Evolutionary conservation across 2,113 vertebrate species (phyloP), one percentile per base, ranked within the genome.

Genomic region (Eolophus roseicapilla): DNA sequence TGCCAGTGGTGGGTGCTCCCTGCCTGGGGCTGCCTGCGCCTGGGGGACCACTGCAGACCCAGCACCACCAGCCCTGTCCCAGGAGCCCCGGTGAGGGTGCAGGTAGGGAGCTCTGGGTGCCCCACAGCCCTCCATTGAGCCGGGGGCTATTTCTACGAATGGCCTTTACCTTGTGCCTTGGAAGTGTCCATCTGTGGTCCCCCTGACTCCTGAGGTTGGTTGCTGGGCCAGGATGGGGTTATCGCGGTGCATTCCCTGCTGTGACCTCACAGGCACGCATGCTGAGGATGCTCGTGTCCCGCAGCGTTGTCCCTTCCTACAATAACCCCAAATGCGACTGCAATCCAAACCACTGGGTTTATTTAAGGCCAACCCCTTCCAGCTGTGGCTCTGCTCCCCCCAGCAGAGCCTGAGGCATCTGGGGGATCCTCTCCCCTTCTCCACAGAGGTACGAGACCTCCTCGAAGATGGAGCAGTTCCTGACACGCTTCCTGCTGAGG

Each of bases 381-480:
- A 50, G 23, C 3, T 21, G 39, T 0, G 3, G 19, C 12, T 64
- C 9, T 46, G 39, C 39, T 35, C 7, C 3, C 33, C 6, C 28
- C 0, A 5, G 0, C 17, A 6, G 82, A 27, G 81, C 39, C 1
- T 2, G 35, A 3, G 65, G 29, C 4, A 4, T 16, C 50, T 67
- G 41, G 74, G 8, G 4, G 16, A 7, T 43, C 8, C 64, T 71
- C 3, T 73, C 23, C 28, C 17, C 7, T 69, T 65, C 12, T 44
- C 62, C 3, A 6, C 97, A 99, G 99, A 98, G 99, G 69, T 99
- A 99, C 37, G 99, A 99, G 96, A 98, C 93, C 35, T 98, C 99
- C 89, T 99, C 99, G 2, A 99, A 99, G 92, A 97, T 99, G 97
- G 98, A 99, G 88, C 99, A 99, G 98, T 99, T 99, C 96, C 98